A percentile compares a stretch with the other conserved stretches of the same genome.
These are phyloP conservation scores for Pluvianellus socialis DNA, from an alignment of 2,113 vertebrate genomes.

Conservation along the genomic window DNA sequence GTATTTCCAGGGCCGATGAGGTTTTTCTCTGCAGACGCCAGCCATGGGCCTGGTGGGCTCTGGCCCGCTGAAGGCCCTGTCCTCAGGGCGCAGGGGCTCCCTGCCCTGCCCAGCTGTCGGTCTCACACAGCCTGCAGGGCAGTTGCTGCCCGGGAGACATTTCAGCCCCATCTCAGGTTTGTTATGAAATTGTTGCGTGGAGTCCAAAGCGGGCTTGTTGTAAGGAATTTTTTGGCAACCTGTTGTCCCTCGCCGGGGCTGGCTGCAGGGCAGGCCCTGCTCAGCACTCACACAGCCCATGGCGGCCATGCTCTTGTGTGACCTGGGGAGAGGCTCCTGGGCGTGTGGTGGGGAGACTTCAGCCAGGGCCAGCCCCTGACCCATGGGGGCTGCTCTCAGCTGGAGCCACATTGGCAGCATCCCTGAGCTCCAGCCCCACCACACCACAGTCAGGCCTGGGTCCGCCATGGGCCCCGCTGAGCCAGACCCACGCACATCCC, in stretches of 20 bases:
- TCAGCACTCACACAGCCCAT: rapidly evolving
- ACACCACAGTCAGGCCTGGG: rapidly evolving
- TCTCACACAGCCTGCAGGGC: background rate
- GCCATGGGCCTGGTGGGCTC: background rate
- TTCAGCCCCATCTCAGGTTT: background rate
- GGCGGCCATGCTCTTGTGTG: background rate
- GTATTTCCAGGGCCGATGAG: background rate
- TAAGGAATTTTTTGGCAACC: background rate
- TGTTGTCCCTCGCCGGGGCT: too few relatives aligned
- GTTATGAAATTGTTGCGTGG: background rate
- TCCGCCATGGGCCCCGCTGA: rapidly evolving
- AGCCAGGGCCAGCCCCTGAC: rapidly evolving
- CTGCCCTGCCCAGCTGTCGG: background rate
- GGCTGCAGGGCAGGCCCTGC: background rate
- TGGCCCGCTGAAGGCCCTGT: background rate
- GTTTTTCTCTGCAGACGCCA: background rate
- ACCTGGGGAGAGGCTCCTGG: background rate
- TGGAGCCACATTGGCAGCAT: background rate
- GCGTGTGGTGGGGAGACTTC: rapidly evolving
- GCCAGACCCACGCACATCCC: rapidly evolving
- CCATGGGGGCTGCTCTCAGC: background rate
- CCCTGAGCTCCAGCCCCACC: background rate
- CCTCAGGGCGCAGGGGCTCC: background rate
- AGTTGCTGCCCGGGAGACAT: rapidly evolving
- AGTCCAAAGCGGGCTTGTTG: background rate